Conservation (phyloP, 2,797 vertebrate genomes). For the Picus viridis region DNA sequence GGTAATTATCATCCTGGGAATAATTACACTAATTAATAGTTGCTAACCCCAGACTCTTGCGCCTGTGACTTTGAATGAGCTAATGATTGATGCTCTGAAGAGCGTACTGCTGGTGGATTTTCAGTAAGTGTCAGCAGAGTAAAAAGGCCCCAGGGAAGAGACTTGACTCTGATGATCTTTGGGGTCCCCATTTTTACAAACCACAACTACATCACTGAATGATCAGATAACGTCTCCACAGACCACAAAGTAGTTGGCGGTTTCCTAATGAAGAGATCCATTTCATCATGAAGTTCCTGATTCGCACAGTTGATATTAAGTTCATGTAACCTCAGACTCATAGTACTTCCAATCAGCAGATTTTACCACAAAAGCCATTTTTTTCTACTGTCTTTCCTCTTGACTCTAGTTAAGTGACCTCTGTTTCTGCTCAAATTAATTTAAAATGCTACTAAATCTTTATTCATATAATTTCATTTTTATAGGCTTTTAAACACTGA, state of each 20-base stretch:
- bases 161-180: conserved; percentile 77
- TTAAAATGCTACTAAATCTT: background rate
- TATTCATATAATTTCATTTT: background rate
- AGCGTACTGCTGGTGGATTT: conserved; percentile 70
- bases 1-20: conserved; percentile 92
- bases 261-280: conserved; percentile 79
- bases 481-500: background rate
- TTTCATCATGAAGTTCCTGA: conserved; percentile 77
- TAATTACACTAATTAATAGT: conserved; percentile 99
- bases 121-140: conserved; percentile 83
- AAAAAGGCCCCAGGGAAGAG: conserved; percentile 87
- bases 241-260: conserved; percentile 74
- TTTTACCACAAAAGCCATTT: background rate
- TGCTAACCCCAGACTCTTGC: conserved; percentile 77
- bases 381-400: background rate
- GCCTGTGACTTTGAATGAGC: conserved; percentile 68
- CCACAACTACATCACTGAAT: conserved; percentile 86
- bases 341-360: background rate
- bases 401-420: background rate
- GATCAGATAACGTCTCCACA: conserved; percentile 84
- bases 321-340: conserved; percentile 44
- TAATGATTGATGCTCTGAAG: conserved; percentile 68
- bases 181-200: conserved; percentile 84
- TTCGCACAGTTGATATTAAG: conserved; percentile 71
- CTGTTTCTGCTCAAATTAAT: background rate